Evolutionary conservation across 1,140 invertebrate genomes (phyloP).

Genomic region (Hypothenemus hampei): DNA sequence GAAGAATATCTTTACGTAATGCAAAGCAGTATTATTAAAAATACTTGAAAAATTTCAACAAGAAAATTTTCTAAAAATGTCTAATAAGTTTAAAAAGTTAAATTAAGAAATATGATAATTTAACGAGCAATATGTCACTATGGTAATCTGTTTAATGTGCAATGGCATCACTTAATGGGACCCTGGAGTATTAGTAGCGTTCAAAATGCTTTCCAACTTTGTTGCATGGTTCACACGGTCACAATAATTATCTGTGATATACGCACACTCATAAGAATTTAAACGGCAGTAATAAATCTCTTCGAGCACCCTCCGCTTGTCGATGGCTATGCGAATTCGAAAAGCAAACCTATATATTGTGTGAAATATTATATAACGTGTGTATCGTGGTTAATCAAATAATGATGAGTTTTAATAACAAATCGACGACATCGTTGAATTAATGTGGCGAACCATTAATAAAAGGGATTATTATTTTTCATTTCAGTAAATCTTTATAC

Average conservation of each 20-base stretch:
- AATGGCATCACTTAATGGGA: slow-evolving; percentile 24
- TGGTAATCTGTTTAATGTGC: slow-evolving; percentile 30
- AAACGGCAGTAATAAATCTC: slow-evolving; percentile 21
- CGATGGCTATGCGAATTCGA: slow-evolving; percentile 2
- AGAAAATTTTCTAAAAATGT: no score
- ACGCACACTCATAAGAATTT: slow-evolving; percentile 28
- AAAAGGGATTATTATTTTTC: slow-evolving; percentile 6
- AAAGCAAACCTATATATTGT: background rate
- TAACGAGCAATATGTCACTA: slow-evolving; percentile 26
- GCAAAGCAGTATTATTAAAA: no score
- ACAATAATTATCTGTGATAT: slow-evolving; percentile 29
- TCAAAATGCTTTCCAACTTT: slow-evolving; percentile 27
- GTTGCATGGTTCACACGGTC: slow-evolving; percentile 24
- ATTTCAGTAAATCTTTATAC: slow-evolving; percentile 9
- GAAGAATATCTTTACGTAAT: no score
- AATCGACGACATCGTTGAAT: background rate
- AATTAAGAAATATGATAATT: slow-evolving; percentile 22
- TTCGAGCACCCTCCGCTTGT: slow-evolving; percentile 4
- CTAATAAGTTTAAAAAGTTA: background rate
- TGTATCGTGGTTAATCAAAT: background rate
- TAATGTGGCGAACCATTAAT: slow-evolving; percentile 11
- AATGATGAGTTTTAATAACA: background rate
- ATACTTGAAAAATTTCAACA: no score
- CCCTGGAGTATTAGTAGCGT: slow-evolving; percentile 23
- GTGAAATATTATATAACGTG: no score